Base-by-base conservation (phyloP, 2,797 vertebrate species). In the Xiphophorus birchmanni region DNA sequence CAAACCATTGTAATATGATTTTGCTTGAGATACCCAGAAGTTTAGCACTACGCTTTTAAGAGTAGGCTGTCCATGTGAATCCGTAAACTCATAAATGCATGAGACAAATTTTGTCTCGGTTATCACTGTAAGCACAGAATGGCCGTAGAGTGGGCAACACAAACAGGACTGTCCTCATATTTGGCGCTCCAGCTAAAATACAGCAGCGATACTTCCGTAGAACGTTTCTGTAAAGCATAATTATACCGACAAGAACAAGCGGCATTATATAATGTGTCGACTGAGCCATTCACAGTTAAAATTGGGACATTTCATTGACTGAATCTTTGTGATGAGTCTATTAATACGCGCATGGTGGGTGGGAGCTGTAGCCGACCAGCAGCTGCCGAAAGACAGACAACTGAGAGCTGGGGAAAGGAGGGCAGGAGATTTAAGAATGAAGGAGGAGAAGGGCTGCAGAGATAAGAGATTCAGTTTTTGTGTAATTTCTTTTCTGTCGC, bases 321-420 rank as follows among this genome's bases (percentile, higher is more conserved):
- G 47, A 48, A 50, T 50, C 79, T 40, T 80, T 78, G 72, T 77
- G 87, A 78, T 87, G 56, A 80, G 76, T 86, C 67, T 85, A 82
- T 76, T 80, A 80, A 82, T 82, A 86, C 83, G 47, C 78, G 75
- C 69, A 88, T 86, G 69, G 67, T 87, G 86, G 91, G 87, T 84
- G 87, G 89, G 82, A 85, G 86, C 83, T 67, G 91, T 90, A 90
- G 88, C 90, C 52, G 88, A 88, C 89, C 85, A 91, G 91, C 91
- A 74, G 65, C 74, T 73, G 74, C 82, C 80, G 37, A 84, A 77
- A 82, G 77, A 72, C 58, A 86, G 79, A 84, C 50, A 78, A 81
- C 74, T 76, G 81, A 45, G 74, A 74, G 78, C 52, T 42, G 3
- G 13, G 73, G 74, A 81, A 87, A 86, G 48, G 65, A 88, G 82